Evolutionary conservation across 2,797 vertebrate genomes (phyloP), one percentile per base, ranked within the genome.

Genomic region (Tolypeutes matacus): DNA sequence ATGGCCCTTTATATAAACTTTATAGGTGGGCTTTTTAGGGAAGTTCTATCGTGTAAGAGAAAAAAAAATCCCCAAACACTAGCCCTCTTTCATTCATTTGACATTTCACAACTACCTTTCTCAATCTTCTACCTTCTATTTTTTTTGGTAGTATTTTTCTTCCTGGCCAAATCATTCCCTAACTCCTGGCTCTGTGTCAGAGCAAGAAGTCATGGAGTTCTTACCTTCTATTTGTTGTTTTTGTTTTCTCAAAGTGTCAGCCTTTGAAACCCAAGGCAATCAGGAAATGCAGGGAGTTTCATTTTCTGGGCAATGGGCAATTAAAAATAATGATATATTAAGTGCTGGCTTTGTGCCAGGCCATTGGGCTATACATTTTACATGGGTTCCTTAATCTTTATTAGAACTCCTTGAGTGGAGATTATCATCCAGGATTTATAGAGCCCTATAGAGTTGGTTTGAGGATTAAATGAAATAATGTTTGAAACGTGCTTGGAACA

Each of bases 241-340:
- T 81, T 62, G 31, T 82, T 89, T 95, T 91, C 56, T 88, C 53
- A 72, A 89, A 95, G 65, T 56, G 56, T 72, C 25, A 78, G 80
- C 11, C 36, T 94, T 27, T 89, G 31, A 80, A 86, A 36, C 56
- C 75, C 7, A 13, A 89, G 64, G 89, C 84, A 96, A 77, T 94
- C 42, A 87, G 89, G 85, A 90, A 95, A 81, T 90, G 20, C 65
- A 87, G 75, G 58, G 42, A 29, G 56, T 86, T 95, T 91, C 42
- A 67, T 95, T 84, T 93, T 91, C 58, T 83, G 58, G 58, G 58
- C 31, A 94, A 65, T 12, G 86, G 75, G 84, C 89, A 88, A 93
- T 89, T 94, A 89, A 95, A 97, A 96, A 91, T 91, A 95, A 95
- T 62, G 78, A 83, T 86, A 23, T 89, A 65, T 39, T 76, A 39